These are phyloP conservation scores for Myiopsitta monachus DNA, from an alignment of 2,113 vertebrate genomes.

Conservation along the genomic window DNA sequence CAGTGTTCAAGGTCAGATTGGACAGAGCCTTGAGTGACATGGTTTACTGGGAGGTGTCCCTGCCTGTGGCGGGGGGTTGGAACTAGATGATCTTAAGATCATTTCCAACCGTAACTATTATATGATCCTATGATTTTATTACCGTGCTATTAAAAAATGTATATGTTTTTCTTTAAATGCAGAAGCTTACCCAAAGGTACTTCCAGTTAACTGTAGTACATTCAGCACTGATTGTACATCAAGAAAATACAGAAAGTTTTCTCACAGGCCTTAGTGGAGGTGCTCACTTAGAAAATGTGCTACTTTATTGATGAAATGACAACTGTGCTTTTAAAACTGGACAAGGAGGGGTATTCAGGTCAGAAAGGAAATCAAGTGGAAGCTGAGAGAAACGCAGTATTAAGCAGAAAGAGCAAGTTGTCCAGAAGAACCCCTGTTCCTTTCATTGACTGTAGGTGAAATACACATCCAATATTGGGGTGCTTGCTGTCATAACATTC, in stretches of 20 bases:
- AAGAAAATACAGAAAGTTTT: not conserved
- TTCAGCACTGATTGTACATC: not conserved
- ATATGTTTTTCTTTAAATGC: not conserved
- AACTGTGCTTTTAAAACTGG: not conserved
- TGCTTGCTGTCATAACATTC: not conserved
- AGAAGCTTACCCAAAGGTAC: not conserved
- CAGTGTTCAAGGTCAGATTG: not conserved
- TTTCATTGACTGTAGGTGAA: not conserved
- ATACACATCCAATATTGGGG: not conserved
- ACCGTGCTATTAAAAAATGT: not conserved
- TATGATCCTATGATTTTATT: not conserved
- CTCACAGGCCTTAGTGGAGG: not conserved
- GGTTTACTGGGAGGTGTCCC: not conserved
- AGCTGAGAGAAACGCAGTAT: not conserved
- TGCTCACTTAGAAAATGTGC: not conserved
- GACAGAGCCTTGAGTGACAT: not conserved
- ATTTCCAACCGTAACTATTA: not conserved
- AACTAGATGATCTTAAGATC: not conserved
- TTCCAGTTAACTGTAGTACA: not conserved
- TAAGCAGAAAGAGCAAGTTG: not conserved
- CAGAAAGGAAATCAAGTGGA: not conserved
- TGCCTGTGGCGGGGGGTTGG: not conserved
- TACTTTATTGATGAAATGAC: not conserved
- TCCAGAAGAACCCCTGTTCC: not conserved
- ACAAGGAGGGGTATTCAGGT: not conserved